These are phyloP conservation scores for Gasteruption jaculator DNA, from an alignment of 2,888 invertebrate species.

Conservation along the genomic window DNA sequence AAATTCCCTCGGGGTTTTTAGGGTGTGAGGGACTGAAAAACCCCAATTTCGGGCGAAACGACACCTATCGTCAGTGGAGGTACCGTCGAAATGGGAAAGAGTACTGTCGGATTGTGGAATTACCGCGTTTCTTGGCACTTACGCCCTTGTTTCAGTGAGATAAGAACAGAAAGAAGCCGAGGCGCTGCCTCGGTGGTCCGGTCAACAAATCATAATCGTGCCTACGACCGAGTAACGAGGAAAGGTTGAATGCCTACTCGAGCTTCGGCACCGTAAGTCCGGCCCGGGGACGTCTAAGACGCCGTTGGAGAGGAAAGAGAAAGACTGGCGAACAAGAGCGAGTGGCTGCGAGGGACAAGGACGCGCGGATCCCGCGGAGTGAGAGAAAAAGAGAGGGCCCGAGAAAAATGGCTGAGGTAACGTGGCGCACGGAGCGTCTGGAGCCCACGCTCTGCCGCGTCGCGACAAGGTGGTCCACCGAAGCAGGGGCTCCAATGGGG, in stretches of 20 bases:
- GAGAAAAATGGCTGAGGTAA: conserved; percentile 2
- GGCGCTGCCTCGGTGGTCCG: conserved; percentile 47
- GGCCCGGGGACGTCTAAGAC: conserved; percentile 19
- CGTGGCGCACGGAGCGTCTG: conserved; percentile 39
- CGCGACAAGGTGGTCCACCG: conserved; percentile 40
- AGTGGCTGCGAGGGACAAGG: neutral
- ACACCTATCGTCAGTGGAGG: no score
- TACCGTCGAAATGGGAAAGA: no score
- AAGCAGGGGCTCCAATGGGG: no score
- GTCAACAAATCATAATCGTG: conserved; percentile 48
- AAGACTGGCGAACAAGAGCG: neutral
- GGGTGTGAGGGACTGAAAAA: no score
- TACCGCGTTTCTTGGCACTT: no score
- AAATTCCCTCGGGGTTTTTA: neutral
- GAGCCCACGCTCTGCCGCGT: conserved; percentile 39
- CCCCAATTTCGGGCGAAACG: no score
- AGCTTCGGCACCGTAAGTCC: conserved; percentile 27
- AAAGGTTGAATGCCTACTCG: conserved; percentile 33
- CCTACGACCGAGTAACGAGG: conserved; percentile 42
- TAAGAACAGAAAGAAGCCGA: no score
- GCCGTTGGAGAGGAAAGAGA: conserved; percentile 2
- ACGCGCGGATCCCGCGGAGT: neutral
- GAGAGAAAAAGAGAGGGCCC: neutral
- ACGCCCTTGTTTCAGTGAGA: no score
- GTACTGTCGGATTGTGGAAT: no score